Base-by-base conservation (phyloP, 2,888 invertebrate genomes). In the Drosophila leonis region DNA sequence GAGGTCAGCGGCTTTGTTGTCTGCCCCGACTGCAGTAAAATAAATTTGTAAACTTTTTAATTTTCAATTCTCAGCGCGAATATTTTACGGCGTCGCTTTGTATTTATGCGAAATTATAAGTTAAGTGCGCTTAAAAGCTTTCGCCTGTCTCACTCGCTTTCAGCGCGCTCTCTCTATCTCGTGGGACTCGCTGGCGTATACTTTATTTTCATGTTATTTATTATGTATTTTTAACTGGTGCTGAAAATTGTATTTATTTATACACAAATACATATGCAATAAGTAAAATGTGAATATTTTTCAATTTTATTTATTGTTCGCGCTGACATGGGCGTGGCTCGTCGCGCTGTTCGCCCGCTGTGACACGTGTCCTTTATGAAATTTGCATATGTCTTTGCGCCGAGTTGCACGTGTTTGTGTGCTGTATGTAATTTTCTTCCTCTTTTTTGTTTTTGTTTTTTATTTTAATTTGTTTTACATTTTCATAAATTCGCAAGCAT, bases 71-170 rank as follows among this genome's bases (percentile, higher is more conserved):
- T 66, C 79, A 68, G 72, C 55, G 56, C 54, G 65, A 64, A 71
- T 64, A 68, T 63, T 72, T 75, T 55, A 59, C 55, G 56, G 57
- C 33, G 55, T 57, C 31, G 51, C 18, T 48, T 60, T 65, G 33
- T 56, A 65, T 49, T 54, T 37, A 37, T 57, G 62, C 57, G 69
- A 85, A 72, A 87, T 88, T 82, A 83, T 86, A 80, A 90, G 83
- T 85, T 87, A 90, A 90, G 90, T 87, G 90, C 86, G 86, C 86
- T 90, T 87, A 90, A 87, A 88, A 87, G 90, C 90, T 90, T 88
- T 88, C 59, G 66, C 72, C 64, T 79, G 81, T 41, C 49, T 12
- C 37, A 10, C 4, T 49, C 35, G n/a, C 10, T 24, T n/a, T 2
- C 31, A 18, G 9, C 13, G 6, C 37, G 13, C 42, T 15, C 15